phyloP scores from a whole-genome alignment of 2,888 invertebrate species.

The Metacarcinus magister region DNA sequence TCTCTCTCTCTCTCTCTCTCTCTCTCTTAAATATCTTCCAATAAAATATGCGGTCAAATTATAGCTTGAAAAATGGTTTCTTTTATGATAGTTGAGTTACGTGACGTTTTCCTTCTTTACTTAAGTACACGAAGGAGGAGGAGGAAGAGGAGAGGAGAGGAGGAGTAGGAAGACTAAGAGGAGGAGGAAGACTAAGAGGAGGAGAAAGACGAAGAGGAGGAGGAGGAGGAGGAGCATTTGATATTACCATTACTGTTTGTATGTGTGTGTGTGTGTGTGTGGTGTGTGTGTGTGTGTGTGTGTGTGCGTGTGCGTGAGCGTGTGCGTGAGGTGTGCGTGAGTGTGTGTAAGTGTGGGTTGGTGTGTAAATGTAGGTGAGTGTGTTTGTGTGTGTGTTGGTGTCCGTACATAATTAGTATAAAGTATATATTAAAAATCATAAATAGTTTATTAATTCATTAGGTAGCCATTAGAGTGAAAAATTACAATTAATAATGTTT shows the following conservation, averaged over 20 bases:
- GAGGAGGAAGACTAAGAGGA: neutral
- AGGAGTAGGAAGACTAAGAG: too few species aligned
- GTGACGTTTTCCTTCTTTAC: neutral
- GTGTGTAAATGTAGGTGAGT: neutral
- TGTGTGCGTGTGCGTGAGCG: too few species aligned
- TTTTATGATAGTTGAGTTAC: neutral
- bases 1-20: conserved; percentile 11
- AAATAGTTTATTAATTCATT: neutral
- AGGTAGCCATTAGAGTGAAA: conserved; percentile 8
- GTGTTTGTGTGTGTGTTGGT: conserved; percentile 43
- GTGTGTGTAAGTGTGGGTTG: neutral
- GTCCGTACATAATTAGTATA: neutral
- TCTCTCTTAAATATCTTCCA: neutral
- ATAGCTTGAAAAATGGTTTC: neutral
- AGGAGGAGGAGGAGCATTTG: neutral
- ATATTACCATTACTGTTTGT: too few species aligned
- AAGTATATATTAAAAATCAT: neutral
- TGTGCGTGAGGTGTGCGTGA: neutral
- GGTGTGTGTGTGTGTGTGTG: too few species aligned
- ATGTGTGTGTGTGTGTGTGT: too few species aligned
- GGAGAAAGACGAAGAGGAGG: neutral
- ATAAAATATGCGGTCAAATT: conserved; percentile 9
- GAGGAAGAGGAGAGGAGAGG: too few species aligned
- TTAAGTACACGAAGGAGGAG: too few species aligned
- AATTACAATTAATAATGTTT: neutral